Base-by-base conservation (phyloP, 1,140 invertebrate species). In the Drosophila saltans region DNA sequence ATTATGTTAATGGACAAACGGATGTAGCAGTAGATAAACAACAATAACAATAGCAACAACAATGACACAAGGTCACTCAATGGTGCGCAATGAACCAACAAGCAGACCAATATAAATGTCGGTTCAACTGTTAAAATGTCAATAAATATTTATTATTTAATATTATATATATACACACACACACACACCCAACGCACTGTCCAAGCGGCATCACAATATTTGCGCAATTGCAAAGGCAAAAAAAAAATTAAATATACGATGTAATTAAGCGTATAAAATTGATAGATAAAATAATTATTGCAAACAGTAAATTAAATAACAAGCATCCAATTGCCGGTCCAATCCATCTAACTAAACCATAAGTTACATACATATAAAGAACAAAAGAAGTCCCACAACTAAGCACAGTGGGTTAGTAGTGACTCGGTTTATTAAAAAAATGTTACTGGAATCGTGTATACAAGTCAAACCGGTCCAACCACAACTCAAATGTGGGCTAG, bases 1-100 rank as follows among this genome's bases (percentile, higher is more conserved):
- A 88, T 88, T 88, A 88, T 88, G 84, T 88, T 88, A 88, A 89
- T 88, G 84, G 80, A 89, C 84, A 84, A 89, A 77, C 83, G 83
- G 83, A 86, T 88, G 84, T 83, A 74, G 64, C 64, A 71, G 75
- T 78, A 78, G 75, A 88, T 88, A 82, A 77, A 76, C 66, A 81
- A 72, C 41, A 52, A 26, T 16, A 48, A 73, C 26, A 57, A 69
- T 57, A 72, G 55, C 39, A 74, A 67, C 70, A 60, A 26, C 33
- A 36, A 59, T 33, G 56, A 57, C 45, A 52, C 45, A 52, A 59
- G 74, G 63, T 66, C 66, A 60, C 56, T 48, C 67, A 80, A 69
- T 80, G 83, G 85, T 77, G 77, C 69, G 67, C 83, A 86, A 77
- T 88, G 76, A 74, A 88, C 83, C 83, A 81, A 63, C 69, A 71